Base-by-base conservation (phyloP, 2,113 vertebrate species). In the Phrynosoma blainvillii region DNA sequence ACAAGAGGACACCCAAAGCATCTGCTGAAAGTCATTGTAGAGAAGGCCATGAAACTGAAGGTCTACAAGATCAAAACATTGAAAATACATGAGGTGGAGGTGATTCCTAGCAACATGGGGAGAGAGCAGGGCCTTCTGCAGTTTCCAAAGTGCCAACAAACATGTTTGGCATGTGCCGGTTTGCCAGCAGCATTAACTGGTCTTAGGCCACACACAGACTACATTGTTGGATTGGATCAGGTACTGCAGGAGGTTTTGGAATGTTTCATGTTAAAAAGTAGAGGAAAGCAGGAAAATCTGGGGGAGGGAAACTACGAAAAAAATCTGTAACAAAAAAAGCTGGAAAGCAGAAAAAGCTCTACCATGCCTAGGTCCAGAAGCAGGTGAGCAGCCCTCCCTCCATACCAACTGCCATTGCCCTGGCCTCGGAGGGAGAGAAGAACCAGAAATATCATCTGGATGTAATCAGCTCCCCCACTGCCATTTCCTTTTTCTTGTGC, bases 111-210 rank as follows among this genome's bases (percentile, higher is more conserved):
- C 90, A 98, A 97, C 94, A 98, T 98, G 98, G 99, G 99, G 99
- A 98, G 98, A 13, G 99, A 98, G 32, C 98, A 99, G 91, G 99
- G 99, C 47, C 97, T 99, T 88, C 97, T 99, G 99, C 96, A 99
- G 98, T 91, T 99, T 98, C 96, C 98, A 98, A 90, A 97, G 98
- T 91, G 98, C 99, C 94, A 98, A 93, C 6, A 98, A 99, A 92
- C 98, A 99, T 0, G 98, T 99, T 84, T 99, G 98, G 98, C 99
- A 99, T 0, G 98, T 99, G 23, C 95, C 99, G 97, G 98, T 99
- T 99, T 98, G 0, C 99, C 99, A 0, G 98, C 98, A 10, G 97
- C 97, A 1, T 88, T 98, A 14, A 98, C 98, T 0, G 98, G 98
- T 4, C 96, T 99, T 70, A 94, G 96, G 91, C 95, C 98, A 0